Evolutionary conservation across 2,797 vertebrate genomes (phyloP).

Genomic region (Fratercula arctica): DNA sequence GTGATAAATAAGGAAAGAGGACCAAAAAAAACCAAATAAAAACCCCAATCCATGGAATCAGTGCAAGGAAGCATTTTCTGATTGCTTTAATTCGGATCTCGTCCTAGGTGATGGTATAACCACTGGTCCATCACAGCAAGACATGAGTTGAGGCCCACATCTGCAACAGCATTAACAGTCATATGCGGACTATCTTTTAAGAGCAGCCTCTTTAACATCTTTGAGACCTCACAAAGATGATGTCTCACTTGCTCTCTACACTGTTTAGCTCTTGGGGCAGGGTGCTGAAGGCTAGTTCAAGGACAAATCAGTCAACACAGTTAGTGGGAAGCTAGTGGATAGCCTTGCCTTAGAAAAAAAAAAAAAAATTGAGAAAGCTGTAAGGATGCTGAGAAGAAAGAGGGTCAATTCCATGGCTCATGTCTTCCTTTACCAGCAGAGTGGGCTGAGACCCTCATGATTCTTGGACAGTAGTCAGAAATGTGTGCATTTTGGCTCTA

Average conservation of each 20-base stretch:
- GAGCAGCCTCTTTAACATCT: background rate
- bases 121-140: background rate
- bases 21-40: background rate
- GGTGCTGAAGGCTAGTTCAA: background rate
- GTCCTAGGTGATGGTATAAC: background rate
- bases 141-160: background rate
- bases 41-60: fast-evolving
- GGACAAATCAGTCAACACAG: background rate
- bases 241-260: background rate
- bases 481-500: background rate
- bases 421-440: background rate
- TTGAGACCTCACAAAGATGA: background rate
- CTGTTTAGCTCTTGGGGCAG: background rate
- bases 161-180: background rate
- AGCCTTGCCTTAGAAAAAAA: background rate
- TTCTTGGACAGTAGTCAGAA: background rate
- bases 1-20: background rate
- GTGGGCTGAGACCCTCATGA: background rate
- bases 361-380: background rate
- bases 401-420: background rate
- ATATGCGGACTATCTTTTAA: background rate
- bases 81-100: background rate
- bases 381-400: background rate
- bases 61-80: background rate
- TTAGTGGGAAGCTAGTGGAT: background rate